A percentile compares a stretch with the other conserved stretches of the same genome.
Conservation (phyloP, 2,113 vertebrate genomes). For the Chaetorhynchus papuensis region DNA sequence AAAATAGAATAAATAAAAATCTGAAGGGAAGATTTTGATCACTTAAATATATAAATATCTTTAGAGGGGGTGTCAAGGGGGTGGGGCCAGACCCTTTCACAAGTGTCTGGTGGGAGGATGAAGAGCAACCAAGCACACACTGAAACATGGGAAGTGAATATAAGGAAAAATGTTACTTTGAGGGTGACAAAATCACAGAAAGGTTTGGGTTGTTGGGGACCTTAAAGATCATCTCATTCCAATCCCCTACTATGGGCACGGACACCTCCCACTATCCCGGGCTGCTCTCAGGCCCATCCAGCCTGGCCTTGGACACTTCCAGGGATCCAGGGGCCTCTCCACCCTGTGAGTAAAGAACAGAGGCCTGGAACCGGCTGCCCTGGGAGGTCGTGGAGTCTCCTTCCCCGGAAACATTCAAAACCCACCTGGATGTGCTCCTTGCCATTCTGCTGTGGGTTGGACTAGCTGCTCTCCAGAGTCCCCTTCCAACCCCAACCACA, state of each 20-base stretch:
- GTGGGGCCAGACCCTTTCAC: neutral
- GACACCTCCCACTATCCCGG: neutral
- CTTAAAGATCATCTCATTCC: neutral
- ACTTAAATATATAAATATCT: neutral
- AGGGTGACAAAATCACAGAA: neutral
- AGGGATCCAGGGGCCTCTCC: neutral
- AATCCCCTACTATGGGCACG: neutral
- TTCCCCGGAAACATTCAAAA: neutral
- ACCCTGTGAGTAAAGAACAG: neutral
- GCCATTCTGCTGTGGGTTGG: neutral
- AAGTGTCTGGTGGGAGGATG: too few relatives aligned
- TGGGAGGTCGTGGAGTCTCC: neutral
- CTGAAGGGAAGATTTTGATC: neutral
- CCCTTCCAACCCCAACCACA: neutral
- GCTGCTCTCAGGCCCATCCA: fast-evolving
- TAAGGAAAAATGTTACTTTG: neutral
- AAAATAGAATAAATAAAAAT: neutral
- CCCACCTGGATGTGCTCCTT: neutral
- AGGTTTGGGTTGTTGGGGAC: neutral
- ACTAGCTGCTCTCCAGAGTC: neutral
- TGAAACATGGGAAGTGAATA: neutral
- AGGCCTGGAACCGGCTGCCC: neutral
- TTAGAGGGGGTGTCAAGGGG: neutral
- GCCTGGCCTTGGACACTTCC: fast-evolving
- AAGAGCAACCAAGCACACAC: neutral